These are phyloP conservation scores for Apotomis capreana DNA, from an alignment of 2,888 invertebrate genomes.

Conservation along the genomic window DNA sequence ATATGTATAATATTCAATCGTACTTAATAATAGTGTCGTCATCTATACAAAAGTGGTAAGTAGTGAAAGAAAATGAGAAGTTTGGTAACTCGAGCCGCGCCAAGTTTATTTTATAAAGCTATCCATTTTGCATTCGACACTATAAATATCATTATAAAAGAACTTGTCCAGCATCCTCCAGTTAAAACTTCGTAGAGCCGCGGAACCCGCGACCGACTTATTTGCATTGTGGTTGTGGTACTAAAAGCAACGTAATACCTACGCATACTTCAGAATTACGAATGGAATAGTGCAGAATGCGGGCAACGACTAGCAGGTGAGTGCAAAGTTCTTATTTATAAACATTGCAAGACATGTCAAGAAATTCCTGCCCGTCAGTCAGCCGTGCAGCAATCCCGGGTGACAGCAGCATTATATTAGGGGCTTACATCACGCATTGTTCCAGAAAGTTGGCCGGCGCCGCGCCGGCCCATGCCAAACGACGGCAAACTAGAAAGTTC, in stretches of 20 bases:
- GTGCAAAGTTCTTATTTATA: conserved; percentile 36
- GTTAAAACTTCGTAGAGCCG: no score
- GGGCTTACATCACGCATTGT: conserved; percentile 39
- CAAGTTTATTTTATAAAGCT: no score
- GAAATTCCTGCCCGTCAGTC: conserved; percentile 9
- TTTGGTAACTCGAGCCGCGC: no score
- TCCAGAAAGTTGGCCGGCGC: conserved; percentile 29
- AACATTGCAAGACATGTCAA: conserved; percentile 7
- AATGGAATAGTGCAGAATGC: not conserved
- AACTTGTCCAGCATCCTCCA: no score
- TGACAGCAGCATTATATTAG: conserved; percentile 36
- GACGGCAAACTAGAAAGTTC: conserved; percentile 30
- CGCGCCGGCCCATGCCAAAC: conserved; percentile 21
- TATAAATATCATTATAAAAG: no score
- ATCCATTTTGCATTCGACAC: no score
- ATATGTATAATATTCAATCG: no score
- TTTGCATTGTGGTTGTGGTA: no score
- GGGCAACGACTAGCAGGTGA: not conserved
- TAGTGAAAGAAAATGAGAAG: no score
- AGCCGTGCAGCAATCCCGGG: conserved; percentile 7
- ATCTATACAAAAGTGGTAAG: no score
- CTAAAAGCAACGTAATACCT: not conserved
- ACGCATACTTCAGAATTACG: not conserved
- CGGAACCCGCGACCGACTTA: no score
- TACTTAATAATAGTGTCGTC: no score